These are phyloP conservation scores for Seriola rivoliana DNA, from an alignment of 2,113 vertebrate species.

Conservation along the genomic window DNA sequence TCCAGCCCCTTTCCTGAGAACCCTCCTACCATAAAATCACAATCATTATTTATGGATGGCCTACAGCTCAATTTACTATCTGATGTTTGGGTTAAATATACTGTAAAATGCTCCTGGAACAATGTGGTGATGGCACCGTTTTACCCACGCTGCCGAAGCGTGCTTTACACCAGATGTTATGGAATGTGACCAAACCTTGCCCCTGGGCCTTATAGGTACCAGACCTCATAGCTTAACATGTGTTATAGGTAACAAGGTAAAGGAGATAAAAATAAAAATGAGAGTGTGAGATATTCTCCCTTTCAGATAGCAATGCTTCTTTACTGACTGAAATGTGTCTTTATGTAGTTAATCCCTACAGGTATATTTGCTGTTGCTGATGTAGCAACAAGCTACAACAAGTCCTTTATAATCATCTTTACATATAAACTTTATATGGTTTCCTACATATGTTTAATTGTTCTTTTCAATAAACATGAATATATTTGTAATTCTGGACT, in stretches of 20 bases:
- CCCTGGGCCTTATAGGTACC: slow-evolving; percentile 8
- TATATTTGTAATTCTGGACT: neutral
- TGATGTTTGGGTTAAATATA: slow-evolving; percentile 57
- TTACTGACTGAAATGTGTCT: neutral
- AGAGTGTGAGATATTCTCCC: too few species aligned
- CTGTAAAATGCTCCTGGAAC: slow-evolving; percentile 29
- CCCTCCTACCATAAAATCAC: slow-evolving; percentile 68
- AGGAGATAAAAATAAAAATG: neutral
- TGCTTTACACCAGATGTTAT: slow-evolving; percentile 1
- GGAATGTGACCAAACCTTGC: slow-evolving; percentile 33
- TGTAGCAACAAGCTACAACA: neutral
- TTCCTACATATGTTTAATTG: neutral
- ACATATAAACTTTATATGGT: neutral
- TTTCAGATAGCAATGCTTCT: neutral
- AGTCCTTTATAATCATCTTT: neutral
- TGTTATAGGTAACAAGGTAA: neutral
- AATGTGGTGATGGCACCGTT: slow-evolving; percentile 48
- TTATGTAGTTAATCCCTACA: neutral
- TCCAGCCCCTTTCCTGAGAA: slow-evolving; percentile 57
- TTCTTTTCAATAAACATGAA: neutral
- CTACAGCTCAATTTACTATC: slow-evolving; percentile 55
- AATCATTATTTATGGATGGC: slow-evolving; percentile 67
- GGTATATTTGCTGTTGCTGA: neutral
- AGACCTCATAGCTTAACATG: neutral
- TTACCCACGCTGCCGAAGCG: slow-evolving; percentile 21